These are phyloP conservation scores for Bryconaethiops microstoma DNA, from an alignment of 2,797 vertebrate species.

Conservation along the genomic window DNA sequence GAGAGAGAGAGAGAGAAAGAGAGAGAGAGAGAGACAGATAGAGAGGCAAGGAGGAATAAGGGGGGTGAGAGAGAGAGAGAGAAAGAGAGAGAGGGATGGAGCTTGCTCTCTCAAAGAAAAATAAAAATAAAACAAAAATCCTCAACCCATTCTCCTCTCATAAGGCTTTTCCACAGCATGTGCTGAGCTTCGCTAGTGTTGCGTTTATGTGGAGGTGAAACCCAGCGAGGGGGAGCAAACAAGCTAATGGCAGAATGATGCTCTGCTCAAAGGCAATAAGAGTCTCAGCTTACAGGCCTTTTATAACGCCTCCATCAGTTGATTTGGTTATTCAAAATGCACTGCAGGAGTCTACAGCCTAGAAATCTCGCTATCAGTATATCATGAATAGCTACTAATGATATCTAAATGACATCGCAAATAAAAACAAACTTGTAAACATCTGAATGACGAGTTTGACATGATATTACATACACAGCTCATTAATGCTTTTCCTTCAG, in stretches of 20 bases:
- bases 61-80: not conserved
- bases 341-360: conserved; percentile 57
- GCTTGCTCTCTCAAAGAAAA: conserved; percentile 12
- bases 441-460: conserved; percentile 50
- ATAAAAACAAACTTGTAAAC: conserved; percentile 65
- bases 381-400: conserved; percentile 58
- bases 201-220: conserved; percentile 25
- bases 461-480: conserved; percentile 35
- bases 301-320: conserved; percentile 61
- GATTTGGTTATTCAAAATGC: conserved; percentile 67
- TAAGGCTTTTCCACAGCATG: conserved; percentile 25
- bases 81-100: conserved; percentile 10
- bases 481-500: not conserved
- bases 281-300: conserved; percentile 56
- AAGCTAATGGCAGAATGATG: conserved; percentile 42
- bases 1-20: too few species aligned
- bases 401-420: conserved; percentile 36
- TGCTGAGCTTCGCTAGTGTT: conserved; percentile 32
- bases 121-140: not conserved
- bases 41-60: not conserved
- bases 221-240: conserved; percentile 37
- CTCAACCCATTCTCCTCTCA: not conserved
- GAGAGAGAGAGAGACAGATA: too few species aligned
- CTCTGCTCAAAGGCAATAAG: conserved; percentile 40
- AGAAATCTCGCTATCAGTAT: conserved; percentile 54